Base-by-base conservation (phyloP, 2,888 invertebrate genomes). In the Drosophila aldrichi region DNA sequence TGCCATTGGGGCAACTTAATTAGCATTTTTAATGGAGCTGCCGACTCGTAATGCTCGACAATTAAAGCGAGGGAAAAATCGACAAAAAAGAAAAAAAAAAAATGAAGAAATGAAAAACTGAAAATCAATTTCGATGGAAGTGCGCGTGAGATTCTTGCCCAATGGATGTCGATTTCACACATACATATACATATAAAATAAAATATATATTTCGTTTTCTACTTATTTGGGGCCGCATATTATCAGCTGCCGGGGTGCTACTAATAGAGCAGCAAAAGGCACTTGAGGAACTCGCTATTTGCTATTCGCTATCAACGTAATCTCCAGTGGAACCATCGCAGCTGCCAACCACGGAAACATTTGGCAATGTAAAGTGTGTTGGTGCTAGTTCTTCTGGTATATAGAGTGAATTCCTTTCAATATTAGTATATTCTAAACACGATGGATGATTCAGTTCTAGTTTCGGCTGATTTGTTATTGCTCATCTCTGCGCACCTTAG, bases 21-120 rank as follows among this genome's bases (percentile, higher is more conserved):
- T 87, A 90, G 86, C 86, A 60, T 82, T 87, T 89, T 87, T 90
- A 87, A 90, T 90, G 90, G 89, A 88, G 74, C 90, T 88, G 86
- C 83, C 89, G 88, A 81, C 72, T 81, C 82, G 82, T 84, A 89
- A 87, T 65, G 77, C 70, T 64, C 83, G 73, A 82, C 90, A 90
- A 90, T 86, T 86, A 88, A 88, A 86, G 34, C 25, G 22, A 74
- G 61, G 54, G 40, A 40, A 54, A 36, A 34, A 16, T 22, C 12
- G 34, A 38, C 22, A 5, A 20, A 9, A 22, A 59, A 67, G 20
- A 14, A 20, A 38, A 36, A 5, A 20, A 9, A 22, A 59, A 67
- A 43, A 14, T 43, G 12, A 43, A 43, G 22, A 43, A 43, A 43
- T 14, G 20, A 56, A 38, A 58, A 63, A 22, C 44, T 32, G 29